Conservation (phyloP, 1,140 invertebrate genomes). For the Arion vulgaris region DNA sequence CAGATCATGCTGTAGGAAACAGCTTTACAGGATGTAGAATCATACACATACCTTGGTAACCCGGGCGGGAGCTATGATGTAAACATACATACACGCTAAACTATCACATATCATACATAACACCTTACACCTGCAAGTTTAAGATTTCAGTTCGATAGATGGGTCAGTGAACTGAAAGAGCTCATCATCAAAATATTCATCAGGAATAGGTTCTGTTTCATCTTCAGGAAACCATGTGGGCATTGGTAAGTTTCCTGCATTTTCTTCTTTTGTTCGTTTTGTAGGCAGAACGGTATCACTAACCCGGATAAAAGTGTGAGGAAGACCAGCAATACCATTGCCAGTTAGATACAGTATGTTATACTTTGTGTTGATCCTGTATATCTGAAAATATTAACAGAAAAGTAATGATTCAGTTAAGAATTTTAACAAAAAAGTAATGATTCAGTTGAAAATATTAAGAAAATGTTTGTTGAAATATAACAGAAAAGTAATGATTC, state of each 20-base stretch:
- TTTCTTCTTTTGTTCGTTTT: conserved; percentile 53
- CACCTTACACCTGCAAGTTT: not conserved
- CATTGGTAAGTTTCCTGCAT: conserved; percentile 79
- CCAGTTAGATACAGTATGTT: conserved; percentile 93
- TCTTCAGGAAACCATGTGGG: conserved; percentile 83
- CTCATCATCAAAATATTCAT: conserved; percentile 82
- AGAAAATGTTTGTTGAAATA: not conserved
- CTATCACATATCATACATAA: not conserved
- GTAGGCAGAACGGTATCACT: conserved; percentile 84
- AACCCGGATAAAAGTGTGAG: conserved; percentile 85
- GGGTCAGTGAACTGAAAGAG: conserved; percentile 81
- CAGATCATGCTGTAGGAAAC: no score
- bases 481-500: no score
- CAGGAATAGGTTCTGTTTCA: conserved; percentile 71
- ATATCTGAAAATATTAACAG: conserved; percentile 77
- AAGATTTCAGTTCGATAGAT: conserved; percentile 78
- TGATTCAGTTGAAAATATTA: not conserved
- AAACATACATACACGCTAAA: not conserved
- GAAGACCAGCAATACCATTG: conserved; percentile 85
- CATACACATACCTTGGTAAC: no score
- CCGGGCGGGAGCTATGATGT: no score
- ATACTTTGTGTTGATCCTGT: conserved; percentile 93
- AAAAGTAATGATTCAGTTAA: not conserved
- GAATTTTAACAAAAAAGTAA: not conserved
- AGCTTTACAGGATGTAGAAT: no score